Evolutionary conservation across 2,888 invertebrate genomes (phyloP), one percentile per base, ranked within the genome.

Genomic region (Odontothrips loti): DNA sequence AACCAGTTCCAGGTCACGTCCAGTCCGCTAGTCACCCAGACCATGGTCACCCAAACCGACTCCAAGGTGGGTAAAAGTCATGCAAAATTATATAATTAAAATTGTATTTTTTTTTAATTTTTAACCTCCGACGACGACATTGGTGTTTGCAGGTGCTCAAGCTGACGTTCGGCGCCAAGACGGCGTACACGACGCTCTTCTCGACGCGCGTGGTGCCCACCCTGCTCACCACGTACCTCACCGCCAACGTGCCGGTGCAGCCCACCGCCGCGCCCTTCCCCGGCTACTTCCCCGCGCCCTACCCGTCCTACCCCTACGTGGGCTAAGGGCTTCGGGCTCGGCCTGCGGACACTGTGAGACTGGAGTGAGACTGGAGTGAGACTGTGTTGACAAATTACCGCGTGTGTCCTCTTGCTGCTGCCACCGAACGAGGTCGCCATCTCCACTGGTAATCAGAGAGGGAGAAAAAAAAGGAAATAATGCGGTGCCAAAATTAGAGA

Each of bases 91-190:
- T n/a, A n/a, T n/a, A n/a, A n/a, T n/a, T n/a, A n/a, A n/a, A n/a
- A n/a, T n/a, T n/a, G n/a, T n/a, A n/a, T n/a, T n/a, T n/a, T n/a
- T n/a, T n/a, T n/a, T n/a, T n/a, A n/a, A n/a, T n/a, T n/a, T n/a
- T n/a, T n/a, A n/a, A n/a, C n/a, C n/a, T n/a, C n/a, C n/a, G n/a
- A n/a, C n/a, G 34, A 43, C 34, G 34, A n/a, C 34, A 43, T 43
- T 43, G 34, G 34, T 43, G 34, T 43, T 2, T 43, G 34, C 48
- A 48, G 79, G 84, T 96, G 80, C 88, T 96, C 83, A 95, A 96
- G 87, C 88, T 96, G 84, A 96, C 95, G 17, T 96, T 96, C 86
- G 96, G 96, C n/a, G 96, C 96, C 51, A 95, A 95, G 87, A 96
- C 96, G 0, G 93, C 95, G 0, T 94, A 94, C 86, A 96, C 96